phyloP scores from a whole-genome alignment of 2,113 vertebrate species.

The Mus musculus region GRCm39 chrX:157450501-157451000 shows the following conservation, averaged over 20 bases:
- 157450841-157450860: constrained; percentile 21
- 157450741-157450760: background rate
- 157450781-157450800: background rate
- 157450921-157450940: background rate
- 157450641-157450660: constrained; percentile 27
- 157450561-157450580: constrained; percentile 12
- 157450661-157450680: background rate
- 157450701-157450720: background rate
- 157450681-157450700: background rate
- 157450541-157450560: background rate
- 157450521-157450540: background rate
- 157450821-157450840: background rate
- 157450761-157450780: background rate
- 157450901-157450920: background rate
- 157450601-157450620: background rate
- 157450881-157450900: constrained; percentile 6
- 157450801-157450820: background rate
- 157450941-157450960: constrained; percentile 10
- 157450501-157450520: background rate
- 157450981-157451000: constrained; percentile 5
- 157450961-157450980: constrained; percentile 20
- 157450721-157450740: constrained; percentile 1
- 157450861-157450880: background rate
- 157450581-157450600: constrained; percentile 25
- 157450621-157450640: background rate